Evolutionary conservation across 2,113 vertebrate species (phyloP).

Genomic region (Himantopus leucocephalus): DNA sequence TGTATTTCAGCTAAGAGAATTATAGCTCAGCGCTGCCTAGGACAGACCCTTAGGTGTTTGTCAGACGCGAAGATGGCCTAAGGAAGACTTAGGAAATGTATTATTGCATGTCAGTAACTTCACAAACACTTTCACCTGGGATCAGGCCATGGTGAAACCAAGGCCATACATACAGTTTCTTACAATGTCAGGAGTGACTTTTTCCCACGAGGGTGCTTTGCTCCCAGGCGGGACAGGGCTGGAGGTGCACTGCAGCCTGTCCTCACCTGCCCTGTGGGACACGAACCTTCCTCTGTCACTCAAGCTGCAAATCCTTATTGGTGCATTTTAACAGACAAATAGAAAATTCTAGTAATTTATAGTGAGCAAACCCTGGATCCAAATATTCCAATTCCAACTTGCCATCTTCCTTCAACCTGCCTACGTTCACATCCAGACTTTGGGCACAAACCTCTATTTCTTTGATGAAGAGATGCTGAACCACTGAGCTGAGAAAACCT

Average conservation of each 20-base stretch:
- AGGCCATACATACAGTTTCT: background rate
- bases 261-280: background rate
- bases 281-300: background rate
- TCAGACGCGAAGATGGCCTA: background rate
- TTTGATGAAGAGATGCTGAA: background rate
- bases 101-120: background rate
- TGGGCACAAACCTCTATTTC: background rate
- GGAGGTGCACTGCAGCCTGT: background rate
- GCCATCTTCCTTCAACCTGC: background rate
- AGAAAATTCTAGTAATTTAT: background rate
- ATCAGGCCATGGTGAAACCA: background rate
- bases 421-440: background rate
- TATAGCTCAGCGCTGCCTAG: background rate
- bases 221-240: background rate
- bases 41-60: background rate
- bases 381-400: background rate
- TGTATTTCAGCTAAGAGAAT: background rate
- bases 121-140: background rate
- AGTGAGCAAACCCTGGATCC: background rate
- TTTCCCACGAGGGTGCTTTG: accelerated
- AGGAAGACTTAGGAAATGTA: background rate
- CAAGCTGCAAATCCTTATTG: background rate
- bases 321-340: background rate
- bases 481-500: background rate
- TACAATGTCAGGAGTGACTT: background rate